Conservation (phyloP, 2,797 vertebrate species). For the Peromyscus melanophrys region DNA sequence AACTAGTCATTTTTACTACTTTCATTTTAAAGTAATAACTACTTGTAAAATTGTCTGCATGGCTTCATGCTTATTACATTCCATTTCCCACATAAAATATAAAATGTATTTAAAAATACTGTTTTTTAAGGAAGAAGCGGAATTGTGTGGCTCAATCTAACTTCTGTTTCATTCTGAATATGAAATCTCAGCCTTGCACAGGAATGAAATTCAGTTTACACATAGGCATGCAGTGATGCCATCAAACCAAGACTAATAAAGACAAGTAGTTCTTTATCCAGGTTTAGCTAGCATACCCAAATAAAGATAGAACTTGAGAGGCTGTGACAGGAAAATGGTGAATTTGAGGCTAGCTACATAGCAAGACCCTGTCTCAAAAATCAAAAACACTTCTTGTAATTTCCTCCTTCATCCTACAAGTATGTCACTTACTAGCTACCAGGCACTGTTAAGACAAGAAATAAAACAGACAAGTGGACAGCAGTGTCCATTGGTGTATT, state of each 20-base stretch:
- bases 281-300: background rate
- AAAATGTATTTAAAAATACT: conserved; percentile 35
- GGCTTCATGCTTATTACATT: conserved; percentile 3
- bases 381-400: background rate
- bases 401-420: background rate
- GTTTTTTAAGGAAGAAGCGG: conserved; percentile 10
- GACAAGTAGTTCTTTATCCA: background rate
- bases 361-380: background rate
- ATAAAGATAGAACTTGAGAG: background rate
- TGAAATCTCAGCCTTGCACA: conserved; percentile 27
- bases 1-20: conserved; percentile 35
- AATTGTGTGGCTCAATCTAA: background rate
- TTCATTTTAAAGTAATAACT: conserved; percentile 37
- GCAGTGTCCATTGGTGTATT: background rate
- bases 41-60: conserved; percentile 40
- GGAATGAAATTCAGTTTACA: background rate
- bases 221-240: background rate
- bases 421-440: background rate
- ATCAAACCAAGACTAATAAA: background rate
- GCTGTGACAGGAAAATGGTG: background rate
- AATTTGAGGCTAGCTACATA: background rate
- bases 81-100: conserved; percentile 52
- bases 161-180: conserved; percentile 32
- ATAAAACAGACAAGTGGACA: background rate
- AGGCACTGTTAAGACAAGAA: background rate